Base-by-base conservation (phyloP, 2,888 invertebrate species). In the Andrena flavipes region DNA sequence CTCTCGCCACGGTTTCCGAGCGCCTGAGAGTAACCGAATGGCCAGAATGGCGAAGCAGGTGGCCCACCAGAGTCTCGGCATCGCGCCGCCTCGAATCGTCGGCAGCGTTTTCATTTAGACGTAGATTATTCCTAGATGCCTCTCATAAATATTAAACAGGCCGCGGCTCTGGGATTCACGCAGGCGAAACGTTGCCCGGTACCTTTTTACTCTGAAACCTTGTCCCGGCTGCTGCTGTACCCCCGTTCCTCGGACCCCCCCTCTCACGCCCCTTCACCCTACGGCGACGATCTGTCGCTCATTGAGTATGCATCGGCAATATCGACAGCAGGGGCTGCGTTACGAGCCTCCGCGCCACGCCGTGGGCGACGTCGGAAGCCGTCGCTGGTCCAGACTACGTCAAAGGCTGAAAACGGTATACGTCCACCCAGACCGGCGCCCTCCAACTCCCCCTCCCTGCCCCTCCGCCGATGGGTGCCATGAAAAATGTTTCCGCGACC, bases 301-400 rank as follows among this genome's bases (percentile, higher is more conserved):
- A 91, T 92, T 90, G 88, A 88, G 91, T 92, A 92, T 92, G 89
- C 92, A 92, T 90, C 91, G 86, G 87, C 90, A 86, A 85, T 90
- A 91, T 92, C 92, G 91, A 90, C 91, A 86, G 71, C 86, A 80
- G 76, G 83, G 82, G 85, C 82, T 72, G 26, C 26, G 85, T 87
- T 82, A 83, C 84, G 69, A 82, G 79, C 74, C 82, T 80, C 79
- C 26, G 16, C 54, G 51, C 63, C 59, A 74, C 70, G 88, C 89
- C 87, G 54, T 65, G 60, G 70, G 89, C 87, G 7, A 85, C 82
- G 83, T 87, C 89, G 88, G 85, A 85, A 89, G 89, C 87, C 80
- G 81, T 80, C 56, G 74, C 73, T 76, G 76, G 77, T 65, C 73
- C 59, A 76, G 35, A 65, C 80, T 64, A 77, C 77, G 72, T 80